Evolutionary conservation across 2,113 vertebrate species (phyloP), one percentile per base, ranked within the genome.

Genomic region (Carettochelys insculpta): DNA sequence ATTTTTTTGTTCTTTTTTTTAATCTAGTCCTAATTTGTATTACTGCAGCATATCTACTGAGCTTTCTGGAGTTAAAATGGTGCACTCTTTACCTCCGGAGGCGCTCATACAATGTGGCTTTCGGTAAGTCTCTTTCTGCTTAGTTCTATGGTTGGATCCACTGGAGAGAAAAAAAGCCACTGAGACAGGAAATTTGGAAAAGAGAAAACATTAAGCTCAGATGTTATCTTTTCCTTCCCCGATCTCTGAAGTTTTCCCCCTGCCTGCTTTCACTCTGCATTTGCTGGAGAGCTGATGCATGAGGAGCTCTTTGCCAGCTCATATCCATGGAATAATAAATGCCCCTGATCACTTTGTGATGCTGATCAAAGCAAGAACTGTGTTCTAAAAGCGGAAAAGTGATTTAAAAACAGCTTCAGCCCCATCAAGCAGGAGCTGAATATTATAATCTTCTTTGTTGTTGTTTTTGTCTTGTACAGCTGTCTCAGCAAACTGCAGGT

Each of bases 311-410:
- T 16, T 80, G 52, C 65, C 83, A 79, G 61, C 65, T 89, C 50
- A 4, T 48, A 68, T 71, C 77, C 0, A 0, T 25, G 56, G 79
- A 85, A 92, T 82, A 91, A 93, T 88, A 93, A 84, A 77, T 41
- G 51, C 48, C 81, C 71, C 80, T 17, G 31, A 93, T 89, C 34
- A 13, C 83, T 94, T 20, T 78, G 54, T 85, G 83, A 1, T 86
- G 77, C 93, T 94, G 87, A 93, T 91, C 71, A 95, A 95, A 95
- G 84, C 85, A 94, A 90, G 73, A 95, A 54, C 34, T 84, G 68
- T 85, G 71, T 58, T 90, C 61, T 80, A 71, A 92, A 95, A 86
- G 81, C 73, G 92, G 89, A 85, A 94, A 87, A 80, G 78, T 6
- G 52, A 93, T 85, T 86, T 4, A 2, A 91, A 86, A 61, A 54